A percentile compares a stretch with the other conserved stretches of the same genome.
phyloP scores from a whole-genome alignment of 2,888 invertebrate species.

The Phengaris arion region DNA sequence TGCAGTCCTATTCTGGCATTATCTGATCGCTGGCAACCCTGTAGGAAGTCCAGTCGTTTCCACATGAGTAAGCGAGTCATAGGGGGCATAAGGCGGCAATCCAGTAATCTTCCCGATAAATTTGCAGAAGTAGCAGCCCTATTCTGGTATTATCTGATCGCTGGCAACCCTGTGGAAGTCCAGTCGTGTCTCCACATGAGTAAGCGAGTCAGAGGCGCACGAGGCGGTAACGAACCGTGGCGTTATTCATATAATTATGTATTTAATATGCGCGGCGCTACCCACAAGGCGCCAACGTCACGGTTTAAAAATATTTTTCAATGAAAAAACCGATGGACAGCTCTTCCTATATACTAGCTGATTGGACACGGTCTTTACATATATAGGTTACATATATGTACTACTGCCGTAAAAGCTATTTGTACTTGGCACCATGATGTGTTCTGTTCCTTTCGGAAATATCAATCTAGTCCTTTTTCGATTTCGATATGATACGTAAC shows the following conservation, averaged over 20 bases:
- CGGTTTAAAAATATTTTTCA: conserved; percentile 31
- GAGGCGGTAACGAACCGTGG: conserved; percentile 39
- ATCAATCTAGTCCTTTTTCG: not conserved
- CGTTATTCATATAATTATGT: conserved; percentile 43
- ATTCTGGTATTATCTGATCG: not conserved
- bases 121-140: not conserved
- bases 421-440: not conserved
- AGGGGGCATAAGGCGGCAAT: no score
- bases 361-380: conserved; percentile 29
- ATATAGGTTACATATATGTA: not conserved
- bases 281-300: conserved; percentile 36
- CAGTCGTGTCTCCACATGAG: conserved; percentile 30
- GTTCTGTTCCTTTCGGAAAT: not conserved
- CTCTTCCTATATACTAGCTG: conserved; percentile 32
- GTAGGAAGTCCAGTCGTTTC: conserved; percentile 32
- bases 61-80: conserved; percentile 25
- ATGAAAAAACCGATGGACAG: conserved; percentile 22
- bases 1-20: not conserved
- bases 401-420: not conserved
- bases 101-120: no score
- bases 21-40: conserved; percentile 28
- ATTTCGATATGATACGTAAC: no score
- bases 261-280: conserved; percentile 40
- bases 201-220: conserved; percentile 34
- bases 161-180: conserved; percentile 32